Percentiles rank a stretch among this genome's conserved stretches.
These are phyloP conservation scores for Macropis europaea DNA, from an alignment of 2,888 invertebrate genomes.

Conservation along the genomic window DNA sequence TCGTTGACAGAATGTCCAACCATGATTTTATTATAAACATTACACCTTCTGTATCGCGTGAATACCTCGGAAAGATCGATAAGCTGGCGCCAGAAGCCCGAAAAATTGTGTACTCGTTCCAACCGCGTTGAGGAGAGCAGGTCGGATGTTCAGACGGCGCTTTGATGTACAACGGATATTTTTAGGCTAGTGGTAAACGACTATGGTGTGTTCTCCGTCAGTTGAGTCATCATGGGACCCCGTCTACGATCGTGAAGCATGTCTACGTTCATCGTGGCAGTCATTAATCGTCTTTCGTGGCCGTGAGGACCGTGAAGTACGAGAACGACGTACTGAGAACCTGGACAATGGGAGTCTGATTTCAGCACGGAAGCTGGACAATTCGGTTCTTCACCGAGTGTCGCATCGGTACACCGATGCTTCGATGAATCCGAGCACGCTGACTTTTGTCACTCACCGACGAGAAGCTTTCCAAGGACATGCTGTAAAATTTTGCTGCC, in stretches of 20 bases:
- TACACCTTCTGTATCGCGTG: not conserved
- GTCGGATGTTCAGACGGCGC: conserved; percentile 16
- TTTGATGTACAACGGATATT: conserved; percentile 56
- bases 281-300: conserved; percentile 46
- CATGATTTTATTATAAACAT: not conserved
- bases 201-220: conserved; percentile 45
- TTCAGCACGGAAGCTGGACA: too few relatives aligned
- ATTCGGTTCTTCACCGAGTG: too few relatives aligned
- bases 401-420: too few relatives aligned
- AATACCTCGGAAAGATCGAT: not conserved
- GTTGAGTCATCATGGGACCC: conserved; percentile 44
- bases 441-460: conserved; percentile 55
- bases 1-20: not conserved
- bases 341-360: too few relatives aligned
- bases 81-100: too few relatives aligned
- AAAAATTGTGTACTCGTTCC: not conserved
- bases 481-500: conserved; percentile 73
- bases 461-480: conserved; percentile 72
- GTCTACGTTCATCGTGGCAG: not conserved
- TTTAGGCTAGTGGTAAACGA: conserved; percentile 52
- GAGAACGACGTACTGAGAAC: conserved; percentile 73
- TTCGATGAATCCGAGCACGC: too few relatives aligned
- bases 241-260: conserved; percentile 28
- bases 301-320: conserved; percentile 70
- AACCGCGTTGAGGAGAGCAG: not conserved